phyloP scores from a whole-genome alignment of 2,113 vertebrate species.

The Sinosuthora webbiana region DNA sequence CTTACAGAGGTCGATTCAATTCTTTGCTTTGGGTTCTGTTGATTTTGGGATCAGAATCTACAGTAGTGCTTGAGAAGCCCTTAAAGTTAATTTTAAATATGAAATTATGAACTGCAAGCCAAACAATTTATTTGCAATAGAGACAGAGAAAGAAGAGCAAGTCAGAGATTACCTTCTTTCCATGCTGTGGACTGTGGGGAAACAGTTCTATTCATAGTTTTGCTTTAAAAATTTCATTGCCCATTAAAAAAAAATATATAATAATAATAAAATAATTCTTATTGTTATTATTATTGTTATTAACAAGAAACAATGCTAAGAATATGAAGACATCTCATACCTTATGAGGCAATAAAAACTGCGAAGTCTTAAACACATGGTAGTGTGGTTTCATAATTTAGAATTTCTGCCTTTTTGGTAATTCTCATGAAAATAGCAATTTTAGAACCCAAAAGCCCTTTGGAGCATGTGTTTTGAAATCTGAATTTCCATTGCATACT shows the following conservation, averaged over 20 bases:
- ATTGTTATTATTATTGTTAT: neutral
- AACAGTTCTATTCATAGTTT: neutral
- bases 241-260: neutral
- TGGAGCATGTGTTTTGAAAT: neutral
- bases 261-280: neutral
- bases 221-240: neutral
- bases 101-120: neutral
- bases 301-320: neutral
- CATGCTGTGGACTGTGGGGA: neutral
- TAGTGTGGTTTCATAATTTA: neutral
- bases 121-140: neutral
- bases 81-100: constrained; percentile 13
- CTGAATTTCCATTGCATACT: neutral
- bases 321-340: neutral
- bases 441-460: neutral
- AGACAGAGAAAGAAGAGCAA: neutral
- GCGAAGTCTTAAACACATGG: neutral
- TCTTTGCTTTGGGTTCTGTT: constrained; percentile 22
- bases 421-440: neutral
- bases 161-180: neutral
- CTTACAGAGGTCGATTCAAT: neutral
- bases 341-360: neutral
- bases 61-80: neutral
- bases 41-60: neutral
- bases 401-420: neutral